Evolutionary conservation across 2,797 vertebrate species (phyloP), one percentile per base, ranked within the genome.

Genomic region (Numenius phaeopus): DNA sequence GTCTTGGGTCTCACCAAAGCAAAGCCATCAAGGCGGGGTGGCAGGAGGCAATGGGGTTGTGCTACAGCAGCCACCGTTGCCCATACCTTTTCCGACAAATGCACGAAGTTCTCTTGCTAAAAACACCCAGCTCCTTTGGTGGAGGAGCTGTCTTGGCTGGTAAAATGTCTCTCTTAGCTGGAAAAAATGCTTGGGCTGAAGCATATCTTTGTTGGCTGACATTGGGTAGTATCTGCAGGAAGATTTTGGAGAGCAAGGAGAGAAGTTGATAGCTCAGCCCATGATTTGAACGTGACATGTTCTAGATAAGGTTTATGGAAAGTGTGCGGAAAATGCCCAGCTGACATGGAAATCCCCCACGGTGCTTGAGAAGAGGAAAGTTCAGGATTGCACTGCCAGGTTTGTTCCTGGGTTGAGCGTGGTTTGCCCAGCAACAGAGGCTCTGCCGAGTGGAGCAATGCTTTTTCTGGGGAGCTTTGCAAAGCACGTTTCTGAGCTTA

Each of bases 181-280:
- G 94, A 88, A 95, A 94, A 95, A 92, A 81, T 88, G 46, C 89
- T 52, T 76, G 61, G 69, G 39, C 79, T 14, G 7, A 54, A 86
- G 66, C 70, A 62, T 96, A 95, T 97, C 94, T 92, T 92, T 91
- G 47, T 64, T 96, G 88, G 71, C 89, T 46, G 87, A 40, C 6
- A 3, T 12, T 44, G 70, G 34, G n/a, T 1, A 0, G 11, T 88
- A 83, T 96, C 91, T 88, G 54, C 89, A 89, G 92, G 90, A 94
- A 82, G 65, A 26, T 52, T 39, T 42, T 77, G 46, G 49, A 77
- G 64, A 47, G 81, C 29, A 44, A 71, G 59, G 64, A 80, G 73
- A 76, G 86, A 55, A 77, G 76, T 23, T 52, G 89, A 91, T 95
- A 95, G 42, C 79, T 75, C 52, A 80, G 92, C 24, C 79, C 0